These are phyloP conservation scores for Pristionchus mayeri DNA, from an alignment of 2,888 invertebrate genomes.

Conservation along the genomic window DNA sequence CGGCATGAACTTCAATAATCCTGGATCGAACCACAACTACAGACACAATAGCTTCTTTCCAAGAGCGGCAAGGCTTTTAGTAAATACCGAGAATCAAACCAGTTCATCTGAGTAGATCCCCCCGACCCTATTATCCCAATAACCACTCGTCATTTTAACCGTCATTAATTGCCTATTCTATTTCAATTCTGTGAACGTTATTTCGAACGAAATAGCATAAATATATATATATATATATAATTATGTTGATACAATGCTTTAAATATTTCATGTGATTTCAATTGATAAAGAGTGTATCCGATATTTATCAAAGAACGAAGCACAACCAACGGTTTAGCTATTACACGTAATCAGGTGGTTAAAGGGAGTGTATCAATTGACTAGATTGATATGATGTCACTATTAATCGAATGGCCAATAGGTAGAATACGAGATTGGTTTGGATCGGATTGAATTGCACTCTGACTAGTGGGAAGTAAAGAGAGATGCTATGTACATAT, in stretches of 20 bases:
- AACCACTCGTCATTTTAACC: no score
- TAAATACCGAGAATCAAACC: no score
- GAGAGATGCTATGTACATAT: not conserved
- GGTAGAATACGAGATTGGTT: not conserved
- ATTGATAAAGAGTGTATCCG: constrained; percentile 6
- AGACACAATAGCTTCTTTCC: no score
- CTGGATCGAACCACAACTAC: no score
- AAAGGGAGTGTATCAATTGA: constrained; percentile 24
- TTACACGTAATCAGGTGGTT: not conserved
- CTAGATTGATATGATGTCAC: constrained; percentile 13
- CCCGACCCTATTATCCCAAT: no score
- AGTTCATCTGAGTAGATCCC: no score
- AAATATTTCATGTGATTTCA: not conserved
- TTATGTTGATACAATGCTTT: not conserved
- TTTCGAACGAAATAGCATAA: no score
- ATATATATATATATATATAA: no score
- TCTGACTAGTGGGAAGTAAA: not conserved
- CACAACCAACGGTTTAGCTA: not conserved
- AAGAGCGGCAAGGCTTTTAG: no score
- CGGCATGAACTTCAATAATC: no score
- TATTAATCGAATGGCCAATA: not conserved
- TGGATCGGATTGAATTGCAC: not conserved
- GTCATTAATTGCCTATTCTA: no score
- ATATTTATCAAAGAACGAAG: not conserved
- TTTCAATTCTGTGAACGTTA: no score